Evolutionary conservation across 2,797 vertebrate species (phyloP).

Genomic region (Karalla daura): DNA sequence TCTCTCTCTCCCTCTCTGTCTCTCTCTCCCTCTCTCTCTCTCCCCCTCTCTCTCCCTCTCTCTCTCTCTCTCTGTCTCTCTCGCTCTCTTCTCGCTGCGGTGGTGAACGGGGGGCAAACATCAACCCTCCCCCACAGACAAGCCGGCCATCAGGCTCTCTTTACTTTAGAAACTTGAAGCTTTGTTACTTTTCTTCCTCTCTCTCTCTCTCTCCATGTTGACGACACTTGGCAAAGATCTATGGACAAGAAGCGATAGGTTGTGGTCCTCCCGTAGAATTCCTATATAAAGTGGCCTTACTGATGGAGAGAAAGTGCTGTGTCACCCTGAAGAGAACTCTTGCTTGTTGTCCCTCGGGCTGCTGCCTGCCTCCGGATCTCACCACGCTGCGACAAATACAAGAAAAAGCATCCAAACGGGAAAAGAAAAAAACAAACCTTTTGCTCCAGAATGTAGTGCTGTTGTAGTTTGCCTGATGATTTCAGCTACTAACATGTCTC

Average conservation of each 20-base stretch:
- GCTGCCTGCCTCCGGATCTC: constrained; percentile 80
- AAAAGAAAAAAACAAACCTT: constrained; percentile 44
- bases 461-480: constrained; percentile 85
- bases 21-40: constrained; percentile 39
- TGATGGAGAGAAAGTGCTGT: constrained; percentile 82
- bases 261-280: constrained; percentile 87
- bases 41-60: no score
- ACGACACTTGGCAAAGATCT: constrained; percentile 75
- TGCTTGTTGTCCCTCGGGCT: constrained; percentile 73
- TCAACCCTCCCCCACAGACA: constrained; percentile 75
- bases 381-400: constrained; percentile 74
- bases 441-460: constrained; percentile 81
- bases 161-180: constrained; percentile 78
- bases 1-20: neutral
- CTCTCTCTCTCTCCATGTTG: constrained; percentile 38
- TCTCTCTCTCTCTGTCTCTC: constrained; percentile 40
- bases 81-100: constrained; percentile 73
- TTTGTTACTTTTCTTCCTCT: constrained; percentile 39
- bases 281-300: constrained; percentile 97
- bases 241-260: constrained; percentile 83
- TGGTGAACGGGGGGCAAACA: constrained; percentile 78
- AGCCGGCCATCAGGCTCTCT: constrained; percentile 87
- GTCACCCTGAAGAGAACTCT: constrained; percentile 83
- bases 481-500: constrained; percentile 67
- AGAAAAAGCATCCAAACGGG: constrained; percentile 36